Conservation (phyloP, 2,797 vertebrate genomes). For the Peromyscus eremicus region DNA sequence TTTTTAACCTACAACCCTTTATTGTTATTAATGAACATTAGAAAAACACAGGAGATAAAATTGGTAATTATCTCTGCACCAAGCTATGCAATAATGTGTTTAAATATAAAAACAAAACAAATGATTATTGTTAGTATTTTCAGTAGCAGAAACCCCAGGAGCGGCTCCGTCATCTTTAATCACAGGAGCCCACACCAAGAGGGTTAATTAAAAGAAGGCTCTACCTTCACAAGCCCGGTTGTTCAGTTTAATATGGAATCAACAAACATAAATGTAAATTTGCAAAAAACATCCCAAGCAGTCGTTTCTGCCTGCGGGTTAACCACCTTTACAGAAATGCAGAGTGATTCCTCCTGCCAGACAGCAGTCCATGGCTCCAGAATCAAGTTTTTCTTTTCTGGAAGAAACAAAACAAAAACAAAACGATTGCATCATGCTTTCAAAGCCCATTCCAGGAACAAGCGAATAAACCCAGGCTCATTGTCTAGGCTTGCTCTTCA, state of each 20-base stretch:
- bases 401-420: slow-evolving; percentile 12
- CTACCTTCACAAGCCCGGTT: slow-evolving; percentile 91
- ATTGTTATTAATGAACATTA: slow-evolving; percentile 99
- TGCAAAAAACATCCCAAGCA: slow-evolving; percentile 88
- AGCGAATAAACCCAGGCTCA: slow-evolving; percentile 74
- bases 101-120: slow-evolving; percentile 98
- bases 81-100: slow-evolving; percentile 95
- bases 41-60: slow-evolving; percentile 96
- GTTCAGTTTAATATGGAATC: slow-evolving; percentile 90
- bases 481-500: slow-evolving; percentile 50
- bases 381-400: slow-evolving; percentile 70
- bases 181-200: slow-evolving; percentile 95
- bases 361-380: slow-evolving; percentile 70
- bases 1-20: slow-evolving; percentile 99
- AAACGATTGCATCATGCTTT: not conserved
- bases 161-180: slow-evolving; percentile 97
- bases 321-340: slow-evolving; percentile 83
- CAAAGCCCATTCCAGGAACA: slow-evolving; percentile 78
- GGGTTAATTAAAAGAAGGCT: slow-evolving; percentile 97
- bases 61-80: slow-evolving; percentile 98
- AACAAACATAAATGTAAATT: slow-evolving; percentile 90
- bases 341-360: slow-evolving; percentile 65
- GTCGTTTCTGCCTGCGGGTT: slow-evolving; percentile 88
- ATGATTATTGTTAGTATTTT: slow-evolving; percentile 97
- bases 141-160: slow-evolving; percentile 94